Conservation (phyloP, 92 coral and sea anemone genomes). For the Palythoa grandis region DNA sequence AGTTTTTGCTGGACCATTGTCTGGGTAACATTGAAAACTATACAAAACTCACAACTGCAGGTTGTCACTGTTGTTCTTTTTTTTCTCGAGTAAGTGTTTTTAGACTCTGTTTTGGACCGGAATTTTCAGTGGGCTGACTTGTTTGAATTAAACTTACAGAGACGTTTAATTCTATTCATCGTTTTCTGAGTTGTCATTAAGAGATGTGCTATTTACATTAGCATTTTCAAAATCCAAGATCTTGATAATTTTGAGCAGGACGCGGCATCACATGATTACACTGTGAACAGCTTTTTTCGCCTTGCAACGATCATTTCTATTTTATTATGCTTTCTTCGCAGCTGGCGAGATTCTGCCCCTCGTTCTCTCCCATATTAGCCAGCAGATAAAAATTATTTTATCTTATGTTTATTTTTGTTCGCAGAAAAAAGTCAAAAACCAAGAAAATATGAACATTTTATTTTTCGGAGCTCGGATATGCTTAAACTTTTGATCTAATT, state of each 20-base stretch:
- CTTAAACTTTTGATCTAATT: background rate
- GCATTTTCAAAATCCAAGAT: constrained; percentile 9
- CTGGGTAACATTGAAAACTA: too few species aligned
- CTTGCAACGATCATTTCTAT: background rate
- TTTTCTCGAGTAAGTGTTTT: background rate
- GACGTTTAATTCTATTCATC: background rate
- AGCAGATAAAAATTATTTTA: background rate
- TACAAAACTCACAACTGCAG: too few species aligned
- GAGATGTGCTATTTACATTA: constrained; percentile 6
- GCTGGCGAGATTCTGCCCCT: constrained; percentile 2
- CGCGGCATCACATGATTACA: constrained; percentile 15
- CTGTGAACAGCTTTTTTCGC: background rate
- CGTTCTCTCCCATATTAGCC: background rate
- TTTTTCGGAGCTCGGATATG: too few species aligned
- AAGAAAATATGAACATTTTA: background rate
- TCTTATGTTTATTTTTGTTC: background rate
- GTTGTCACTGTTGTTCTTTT: too few species aligned
- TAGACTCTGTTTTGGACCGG: background rate
- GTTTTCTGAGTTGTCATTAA: constrained; percentile 3
- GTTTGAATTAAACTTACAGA: constrained; percentile 29
- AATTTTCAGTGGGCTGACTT: background rate
- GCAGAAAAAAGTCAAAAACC: background rate
- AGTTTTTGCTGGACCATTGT: background rate
- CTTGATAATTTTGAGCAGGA: background rate
- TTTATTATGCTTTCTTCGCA: background rate